Evolutionary conservation across 2,888 invertebrate species (phyloP), one percentile per base, ranked within the genome.

Genomic region (Caenorhabditis imperialis): DNA sequence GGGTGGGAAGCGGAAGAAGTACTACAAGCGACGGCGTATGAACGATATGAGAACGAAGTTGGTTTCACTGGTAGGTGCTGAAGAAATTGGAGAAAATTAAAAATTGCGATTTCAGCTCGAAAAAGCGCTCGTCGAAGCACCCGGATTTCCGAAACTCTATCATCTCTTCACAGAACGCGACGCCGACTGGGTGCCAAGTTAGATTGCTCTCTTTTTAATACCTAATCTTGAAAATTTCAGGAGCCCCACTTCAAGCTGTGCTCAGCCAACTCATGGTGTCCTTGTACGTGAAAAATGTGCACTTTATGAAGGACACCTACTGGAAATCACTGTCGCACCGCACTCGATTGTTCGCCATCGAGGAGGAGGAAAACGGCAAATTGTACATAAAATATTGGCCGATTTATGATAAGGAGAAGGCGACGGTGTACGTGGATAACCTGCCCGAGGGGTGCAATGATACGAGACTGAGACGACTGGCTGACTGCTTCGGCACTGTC

Each of bases 341-440:
- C 38, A 51, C 74, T 3, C 35, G 44, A 14, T 4, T 62, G n/a
- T 74, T 74, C 38, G 37, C 35, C 12, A 53, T 74, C n/a, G 74
- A 74, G 47, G 44, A 62, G 35, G 74, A 74, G 22, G 74, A 62
- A 18, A 55, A 60, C 4, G 25, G 22, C 6, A 22, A 37, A 16
- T 47, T 74, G 1, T 74, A 30, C 10, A 3, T 74, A 14, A 74
- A 74, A 20, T 62, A 47, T 20, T 53, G 62, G 51, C 74, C 74
- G 1, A 58, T 62, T 40, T 74, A 62, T 23, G 44, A 74, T 14
- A 44, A 40, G 16, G 33, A 62, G 16, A 42, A n/a, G 1, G 62
- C 63, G 5, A 74, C 74, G 14, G 62, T 74, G 8, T 74, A 74
- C 45, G 53, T 74, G 22, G 74, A 74, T 25, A 74, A 69, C 27